phyloP scores from a whole-genome alignment of 2,113 vertebrate species.

The Cacatua alba region DNA sequence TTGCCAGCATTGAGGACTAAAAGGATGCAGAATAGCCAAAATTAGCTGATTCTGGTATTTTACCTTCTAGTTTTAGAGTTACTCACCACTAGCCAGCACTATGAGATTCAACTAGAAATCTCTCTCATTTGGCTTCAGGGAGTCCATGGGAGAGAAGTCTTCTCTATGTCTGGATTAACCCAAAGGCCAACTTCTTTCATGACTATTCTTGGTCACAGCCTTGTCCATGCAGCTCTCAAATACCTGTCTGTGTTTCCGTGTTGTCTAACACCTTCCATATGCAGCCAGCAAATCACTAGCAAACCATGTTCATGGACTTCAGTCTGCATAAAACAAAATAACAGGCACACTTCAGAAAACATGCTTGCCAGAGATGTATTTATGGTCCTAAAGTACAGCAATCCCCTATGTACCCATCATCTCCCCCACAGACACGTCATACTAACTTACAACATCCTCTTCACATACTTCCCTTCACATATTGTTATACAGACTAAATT shows the following conservation, averaged over 20 bases:
- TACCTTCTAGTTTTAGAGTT: not conserved
- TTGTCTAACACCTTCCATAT: not conserved
- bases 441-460: not conserved
- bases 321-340: not conserved
- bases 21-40: not conserved
- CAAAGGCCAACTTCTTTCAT: not conserved
- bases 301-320: not conserved
- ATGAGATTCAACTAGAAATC: not conserved
- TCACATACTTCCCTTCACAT: not conserved
- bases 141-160: not conserved
- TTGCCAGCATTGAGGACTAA: not conserved
- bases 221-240: not conserved
- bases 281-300: not conserved
- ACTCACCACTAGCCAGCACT: not conserved
- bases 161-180: not conserved
- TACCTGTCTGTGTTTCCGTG: not conserved
- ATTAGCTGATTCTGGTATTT: not conserved
- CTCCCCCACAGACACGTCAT: not conserved
- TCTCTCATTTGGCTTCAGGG: not conserved
- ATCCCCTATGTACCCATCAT: not conserved
- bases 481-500: not conserved
- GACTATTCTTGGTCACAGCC: not conserved
- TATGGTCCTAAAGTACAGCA: not conserved
- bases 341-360: not conserved
- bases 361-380: not conserved